Base-by-base conservation (phyloP, 2,888 invertebrate species). In the Steromphala cineraria region DNA sequence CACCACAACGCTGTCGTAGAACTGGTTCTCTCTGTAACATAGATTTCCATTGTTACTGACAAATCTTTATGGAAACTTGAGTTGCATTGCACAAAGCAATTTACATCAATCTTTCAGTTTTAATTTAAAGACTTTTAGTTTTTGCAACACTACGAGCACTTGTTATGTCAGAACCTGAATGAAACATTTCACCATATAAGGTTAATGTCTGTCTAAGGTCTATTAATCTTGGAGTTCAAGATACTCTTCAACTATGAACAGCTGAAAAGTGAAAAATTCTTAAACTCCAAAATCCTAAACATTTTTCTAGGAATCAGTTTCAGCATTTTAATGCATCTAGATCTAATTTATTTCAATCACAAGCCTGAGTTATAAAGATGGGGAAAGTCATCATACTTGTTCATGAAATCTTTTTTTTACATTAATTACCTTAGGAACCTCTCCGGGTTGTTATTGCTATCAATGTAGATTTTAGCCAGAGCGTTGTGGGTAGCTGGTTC, bases 401-500 rank as follows among this genome's bases (percentile, higher is more conserved):
- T 19, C 52, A 2, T 21, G n/a, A 52, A 52, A 1, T 3, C 4
- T 1, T 19, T 5, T 40, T 52, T 75, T 10, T 1, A 5, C 1
- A 10, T 46, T 53, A 79, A 92, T 85, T 92, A 95, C 95, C 95
- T 97, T 81, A 99, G 95, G 86, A 94, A 99, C 89, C 99, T 95
- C 93, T 99, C 99, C 0, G 99, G 98, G 94, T 99, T 99, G 93
- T 99, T 99, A 94, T 99, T 99, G 85, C 98, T 98, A 94, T 99
- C 99, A 90, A 99, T 99, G 95, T 99, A 99, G 90, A 99, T 99
- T 94, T 99, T 99, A 80, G 99, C 99, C 87, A 99, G 94, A 0
- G 99, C 99, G 94, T 99, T 99, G 94, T 99, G 99, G 0, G 99
- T 99, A 17, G 99, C 99, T 4, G 99, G 97, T 92, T 99, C 99